Evolutionary conservation across 2,888 invertebrate species (phyloP).

Genomic region (Lampropteryx suffumata): DNA sequence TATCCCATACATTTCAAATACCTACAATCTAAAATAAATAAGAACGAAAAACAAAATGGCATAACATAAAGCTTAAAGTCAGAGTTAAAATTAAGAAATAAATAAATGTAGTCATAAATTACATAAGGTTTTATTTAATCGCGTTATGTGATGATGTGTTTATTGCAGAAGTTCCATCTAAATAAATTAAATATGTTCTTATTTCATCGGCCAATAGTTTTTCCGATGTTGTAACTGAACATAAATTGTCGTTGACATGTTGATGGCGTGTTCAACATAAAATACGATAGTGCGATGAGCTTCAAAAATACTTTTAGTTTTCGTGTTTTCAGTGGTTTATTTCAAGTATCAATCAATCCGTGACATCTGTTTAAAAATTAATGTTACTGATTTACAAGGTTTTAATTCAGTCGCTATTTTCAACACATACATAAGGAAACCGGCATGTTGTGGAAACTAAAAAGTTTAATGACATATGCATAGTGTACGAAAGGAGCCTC

Average conservation of each 20-base stretch:
- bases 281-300: background rate
- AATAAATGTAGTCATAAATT: constrained; percentile 27
- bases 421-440: too few species aligned
- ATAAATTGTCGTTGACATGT: constrained; percentile 17
- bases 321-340: background rate
- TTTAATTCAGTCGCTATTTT: too few species aligned
- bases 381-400: too few species aligned
- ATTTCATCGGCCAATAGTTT: constrained; percentile 6
- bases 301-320: constrained; percentile 4
- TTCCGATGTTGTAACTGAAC: constrained; percentile 11
- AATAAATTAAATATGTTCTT: constrained; percentile 20
- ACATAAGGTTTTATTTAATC: constrained; percentile 17
- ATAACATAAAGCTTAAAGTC: constrained; percentile 45
- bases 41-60: constrained; percentile 43
- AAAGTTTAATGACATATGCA: too few species aligned
- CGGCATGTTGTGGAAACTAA: too few species aligned
- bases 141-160: constrained; percentile 29
- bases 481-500: too few species aligned
- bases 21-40: constrained; percentile 52
- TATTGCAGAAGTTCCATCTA: constrained; percentile 13
- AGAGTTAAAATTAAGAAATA: constrained; percentile 22
- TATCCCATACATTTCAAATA: constrained; percentile 32
- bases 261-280: constrained; percentile 13
- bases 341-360: too few species aligned
- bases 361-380: background rate